Evolutionary conservation across 2,888 invertebrate species (phyloP).

Genomic region (Agelastica alni): DNA sequence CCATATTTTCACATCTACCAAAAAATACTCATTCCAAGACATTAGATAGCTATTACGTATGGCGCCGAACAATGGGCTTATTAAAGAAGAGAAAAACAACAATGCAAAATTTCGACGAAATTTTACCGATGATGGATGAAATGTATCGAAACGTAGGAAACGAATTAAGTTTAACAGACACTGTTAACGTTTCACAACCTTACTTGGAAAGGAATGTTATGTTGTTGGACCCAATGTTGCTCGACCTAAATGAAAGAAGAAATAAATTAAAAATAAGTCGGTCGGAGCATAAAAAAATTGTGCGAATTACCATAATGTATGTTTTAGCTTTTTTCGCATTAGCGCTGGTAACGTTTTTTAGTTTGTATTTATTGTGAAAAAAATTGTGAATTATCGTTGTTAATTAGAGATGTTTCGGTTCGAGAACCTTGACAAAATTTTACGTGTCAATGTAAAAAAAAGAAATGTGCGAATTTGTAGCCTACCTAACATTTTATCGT

Average conservation of each 20-base stretch:
- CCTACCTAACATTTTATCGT: no score
- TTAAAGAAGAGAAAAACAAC: conserved; percentile 31
- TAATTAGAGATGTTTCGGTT: no score
- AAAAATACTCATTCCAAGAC: conserved; percentile 23
- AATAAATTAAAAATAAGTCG: conserved; percentile 44
- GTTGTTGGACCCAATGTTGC: conserved; percentile 58
- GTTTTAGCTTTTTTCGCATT: conserved; percentile 61
- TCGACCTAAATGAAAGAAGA: conserved; percentile 57
- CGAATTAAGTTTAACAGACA: conserved; percentile 7
- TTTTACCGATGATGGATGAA: conserved; percentile 47
- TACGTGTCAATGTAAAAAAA: no score
- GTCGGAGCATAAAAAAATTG: conserved; percentile 58
- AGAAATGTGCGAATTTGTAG: background rate
- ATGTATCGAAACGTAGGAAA: conserved; percentile 19
- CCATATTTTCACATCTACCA: conserved; percentile 20
- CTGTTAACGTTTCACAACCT: conserved; percentile 19
- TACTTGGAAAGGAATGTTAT: conserved; percentile 49
- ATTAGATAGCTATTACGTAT: conserved; percentile 22
- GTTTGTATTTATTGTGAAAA: conserved; percentile 55
- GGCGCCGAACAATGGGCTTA: conserved; percentile 28
- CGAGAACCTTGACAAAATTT: no score
- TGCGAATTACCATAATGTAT: conserved; percentile 62
- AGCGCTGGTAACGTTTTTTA: conserved; percentile 61
- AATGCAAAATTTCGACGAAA: conserved; percentile 49
- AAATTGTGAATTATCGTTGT: no score